phyloP scores from a whole-genome alignment of 1,140 invertebrate species.

The Drosophila melanogaster region DNA sequence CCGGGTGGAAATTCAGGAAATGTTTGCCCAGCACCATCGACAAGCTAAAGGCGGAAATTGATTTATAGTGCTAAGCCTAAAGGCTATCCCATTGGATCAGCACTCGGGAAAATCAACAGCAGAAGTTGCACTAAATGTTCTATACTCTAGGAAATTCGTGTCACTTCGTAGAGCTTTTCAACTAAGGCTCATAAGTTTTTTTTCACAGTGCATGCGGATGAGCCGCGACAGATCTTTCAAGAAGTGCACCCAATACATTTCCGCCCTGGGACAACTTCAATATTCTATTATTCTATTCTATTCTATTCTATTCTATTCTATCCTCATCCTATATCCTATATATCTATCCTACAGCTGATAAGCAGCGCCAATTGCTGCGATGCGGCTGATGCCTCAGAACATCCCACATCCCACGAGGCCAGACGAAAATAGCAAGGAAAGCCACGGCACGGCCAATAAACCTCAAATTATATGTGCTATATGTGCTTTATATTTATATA shows the following conservation, averaged over 20 bases:
- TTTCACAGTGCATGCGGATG: constrained; percentile 10
- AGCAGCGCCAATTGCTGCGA: constrained; percentile 60
- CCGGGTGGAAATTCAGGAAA: constrained; percentile 30
- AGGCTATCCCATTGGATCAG: neutral
- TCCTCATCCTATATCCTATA: neutral
- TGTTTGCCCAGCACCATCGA: constrained; percentile 26
- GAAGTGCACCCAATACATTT: constrained; percentile 24
- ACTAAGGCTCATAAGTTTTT: neutral
- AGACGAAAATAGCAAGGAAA: constrained; percentile 57
- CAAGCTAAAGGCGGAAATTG: constrained; percentile 40
- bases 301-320: too few species aligned
- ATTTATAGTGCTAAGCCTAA: constrained; percentile 47
- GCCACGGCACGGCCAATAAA: constrained; percentile 59
- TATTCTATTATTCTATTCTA: too few species aligned
- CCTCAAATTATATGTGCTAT: constrained; percentile 69
- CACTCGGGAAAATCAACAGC: neutral
- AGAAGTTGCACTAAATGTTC: neutral
- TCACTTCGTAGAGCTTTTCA: too few species aligned
- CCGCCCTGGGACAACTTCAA: constrained; percentile 57
- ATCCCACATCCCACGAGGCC: constrained; percentile 65
- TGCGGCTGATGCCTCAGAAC: constrained; percentile 12
- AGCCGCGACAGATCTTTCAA: constrained; percentile 24
- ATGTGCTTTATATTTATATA: constrained; percentile 44
- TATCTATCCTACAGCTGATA: constrained; percentile 19
- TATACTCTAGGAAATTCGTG: too few species aligned